Evolutionary conservation across 2,888 invertebrate species (phyloP), one percentile per base, ranked within the genome.

Genomic region (Cyclophora punctaria): DNA sequence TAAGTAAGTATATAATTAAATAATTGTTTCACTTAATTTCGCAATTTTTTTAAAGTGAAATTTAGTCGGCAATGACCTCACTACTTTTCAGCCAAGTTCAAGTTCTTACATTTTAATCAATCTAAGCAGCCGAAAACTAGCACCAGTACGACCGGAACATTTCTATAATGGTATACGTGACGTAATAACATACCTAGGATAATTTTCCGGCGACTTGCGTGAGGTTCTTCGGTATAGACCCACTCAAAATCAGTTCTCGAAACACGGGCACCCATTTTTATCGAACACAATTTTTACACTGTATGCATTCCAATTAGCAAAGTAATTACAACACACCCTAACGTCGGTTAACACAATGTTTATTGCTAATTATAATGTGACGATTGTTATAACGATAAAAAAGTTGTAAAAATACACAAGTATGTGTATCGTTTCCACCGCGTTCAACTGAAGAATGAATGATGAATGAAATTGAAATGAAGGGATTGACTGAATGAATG

Each of bases 181-280:
- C 75, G 75, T 76, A 75, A 79, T 73, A 55, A 74, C 80, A 64
- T 90, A 96, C 96, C 94, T 74, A 99, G 90, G 75, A 99, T 99
- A 67, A 96, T 91, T 89, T 96, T 97, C 56, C 99, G 91, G 55
- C 99, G 92, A 53, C 94, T 94, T 4, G 98, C 98, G 81, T 99
- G 99, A 5, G 99, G 99, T 78, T 99, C 99, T 73, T 99, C 98
- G 0, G 96, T 97, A 69, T 97, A 97, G 43, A 93, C 92, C 99
- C 99, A 99, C 79, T 99, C 98, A 75, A 98, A 99, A 88, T 99
- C 98, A 1, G 92, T 94, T 69, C 97, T 92, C 34, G 98, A 96
- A 45, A 98, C 98, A 72, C 92, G 93, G 64, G 97, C 96, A 55
- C 99, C 99, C 99, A 99, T 99, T 66, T 73, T 87, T 60, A 50